Percentiles rank a stretch among this genome's conserved stretches.
phyloP scores from a whole-genome alignment of 2,113 vertebrate species.

The Galbula dea region DNA sequence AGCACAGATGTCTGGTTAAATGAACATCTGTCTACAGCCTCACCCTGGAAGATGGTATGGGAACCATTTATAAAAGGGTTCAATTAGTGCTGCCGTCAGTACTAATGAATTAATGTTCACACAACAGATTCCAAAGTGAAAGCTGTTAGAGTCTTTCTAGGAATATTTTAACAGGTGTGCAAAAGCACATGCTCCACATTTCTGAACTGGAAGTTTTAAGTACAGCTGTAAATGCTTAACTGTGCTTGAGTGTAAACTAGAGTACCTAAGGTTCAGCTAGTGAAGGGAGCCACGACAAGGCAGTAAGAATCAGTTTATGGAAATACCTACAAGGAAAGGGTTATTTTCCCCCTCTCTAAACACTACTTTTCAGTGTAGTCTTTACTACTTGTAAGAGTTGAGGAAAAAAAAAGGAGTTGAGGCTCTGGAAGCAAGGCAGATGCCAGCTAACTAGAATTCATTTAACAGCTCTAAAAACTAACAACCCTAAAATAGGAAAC shows the following conservation, averaged over 20 bases:
- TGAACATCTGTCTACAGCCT: slow-evolving; percentile 51
- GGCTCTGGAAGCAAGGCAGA: background rate
- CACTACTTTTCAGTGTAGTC: background rate
- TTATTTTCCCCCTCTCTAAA: fast-evolving
- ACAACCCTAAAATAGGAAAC: background rate
- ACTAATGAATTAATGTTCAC: background rate
- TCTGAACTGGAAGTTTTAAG: background rate
- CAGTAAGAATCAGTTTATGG: background rate
- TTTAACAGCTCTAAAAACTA: background rate
- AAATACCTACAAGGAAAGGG: background rate
- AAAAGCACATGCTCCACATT: background rate
- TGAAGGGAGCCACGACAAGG: background rate
- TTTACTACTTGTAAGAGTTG: background rate
- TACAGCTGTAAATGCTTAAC: background rate
- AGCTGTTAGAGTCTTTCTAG: slow-evolving; percentile 1
- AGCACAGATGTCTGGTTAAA: slow-evolving; percentile 60
- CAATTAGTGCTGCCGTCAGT: slow-evolving; percentile 14
- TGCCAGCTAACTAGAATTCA: background rate
- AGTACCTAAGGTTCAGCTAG: background rate
- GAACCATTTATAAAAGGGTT: slow-evolving; percentile 25
- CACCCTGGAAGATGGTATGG: background rate
- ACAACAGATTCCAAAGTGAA: background rate
- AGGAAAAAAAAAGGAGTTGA: background rate
- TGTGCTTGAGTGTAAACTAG: background rate
- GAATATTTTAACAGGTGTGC: background rate